A percentile compares a stretch with the other conserved stretches of the same genome.
phyloP scores from a whole-genome alignment of 2,797 vertebrate genomes.

The Channallabes apus region DNA sequence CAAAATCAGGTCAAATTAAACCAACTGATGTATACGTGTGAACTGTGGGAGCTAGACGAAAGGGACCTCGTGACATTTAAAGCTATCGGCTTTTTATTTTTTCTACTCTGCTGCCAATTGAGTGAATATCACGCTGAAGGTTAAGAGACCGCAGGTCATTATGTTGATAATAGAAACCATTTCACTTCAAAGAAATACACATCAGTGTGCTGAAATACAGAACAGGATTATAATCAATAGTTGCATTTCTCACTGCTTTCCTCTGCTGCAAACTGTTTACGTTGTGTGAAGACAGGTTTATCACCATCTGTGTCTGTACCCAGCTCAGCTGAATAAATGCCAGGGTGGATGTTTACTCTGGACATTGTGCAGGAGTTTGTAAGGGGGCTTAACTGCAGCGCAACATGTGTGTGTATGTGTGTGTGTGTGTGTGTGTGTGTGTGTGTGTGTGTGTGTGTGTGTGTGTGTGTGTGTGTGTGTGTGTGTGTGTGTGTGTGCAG shows the following conservation, averaged over 20 bases:
- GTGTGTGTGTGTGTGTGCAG: constrained; percentile 53
- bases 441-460: constrained; percentile 25
- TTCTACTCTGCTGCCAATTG: constrained; percentile 47
- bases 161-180: constrained; percentile 13
- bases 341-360: constrained; percentile 66
- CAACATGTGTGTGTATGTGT: constrained; percentile 18
- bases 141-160: constrained; percentile 26
- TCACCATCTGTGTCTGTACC: constrained; percentile 42
- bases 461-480: constrained; percentile 24
- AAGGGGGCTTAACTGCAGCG: constrained; percentile 62
- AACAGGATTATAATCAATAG: neutral
- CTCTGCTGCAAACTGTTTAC: constrained; percentile 40
- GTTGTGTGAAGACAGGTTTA: constrained; percentile 50
- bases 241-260: neutral
- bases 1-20: constrained; percentile 28
- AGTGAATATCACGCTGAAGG: constrained; percentile 36
- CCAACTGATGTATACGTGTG: neutral
- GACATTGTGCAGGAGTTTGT: constrained; percentile 61
- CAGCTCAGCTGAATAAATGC: constrained; percentile 32
- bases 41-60: neutral
- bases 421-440: neutral
- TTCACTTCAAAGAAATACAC: constrained; percentile 10
- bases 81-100: constrained; percentile 37
- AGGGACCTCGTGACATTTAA: constrained; percentile 54
- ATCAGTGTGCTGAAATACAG: neutral